Base-by-base conservation (phyloP, 2,113 vertebrate species). In the Phoxinus phoxinus region DNA sequence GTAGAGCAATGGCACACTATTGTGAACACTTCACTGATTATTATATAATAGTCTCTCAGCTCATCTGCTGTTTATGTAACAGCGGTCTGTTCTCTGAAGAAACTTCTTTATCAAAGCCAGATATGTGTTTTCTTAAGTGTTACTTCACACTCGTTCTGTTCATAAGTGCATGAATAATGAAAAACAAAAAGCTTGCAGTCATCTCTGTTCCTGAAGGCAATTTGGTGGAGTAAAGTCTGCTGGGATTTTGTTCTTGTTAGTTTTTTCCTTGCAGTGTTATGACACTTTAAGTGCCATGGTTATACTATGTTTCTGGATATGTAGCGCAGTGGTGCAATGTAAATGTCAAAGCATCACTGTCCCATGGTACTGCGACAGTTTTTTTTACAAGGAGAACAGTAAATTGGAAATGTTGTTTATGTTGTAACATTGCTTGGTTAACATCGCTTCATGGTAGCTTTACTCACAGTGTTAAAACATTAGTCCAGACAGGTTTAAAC, bases 51-150 rank as follows among this genome's bases (percentile, higher is more conserved):
- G 58, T 80, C 78, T 80, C 37, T 80, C 58, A 27, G 78, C 17
- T 63, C 58, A 80, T 80, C 58, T 80, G 78, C 58, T 80, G 78
- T 80, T 80, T 80, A 80, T 80, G n/a, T 80, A 80, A 80, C 58
- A 63, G 78, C 37, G 37, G 17, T 80, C 78, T 63, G 58, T 80
- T 44, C 58, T 46, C 58, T 63, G 58, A 80, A 63, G 78, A 80
- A 63, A 80, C 37, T 63, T 61, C 37, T 80, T 46, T 4, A 44
- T 23, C 21, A 44, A 41, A 44, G 56, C 77, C 35, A 25, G 76
- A 79, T 78, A 30, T 77, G 23, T 58, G 51, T 58, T 58, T 5
- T 78, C 51, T 74, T 74, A 74, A 46, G 71, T 74, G 71, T 74
- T 74, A 74, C 41, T 74, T 76, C 46, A 75, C 73, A 53, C 73